phyloP scores from a whole-genome alignment of 1,140 invertebrate genomes.

The Apis cerana region DNA sequence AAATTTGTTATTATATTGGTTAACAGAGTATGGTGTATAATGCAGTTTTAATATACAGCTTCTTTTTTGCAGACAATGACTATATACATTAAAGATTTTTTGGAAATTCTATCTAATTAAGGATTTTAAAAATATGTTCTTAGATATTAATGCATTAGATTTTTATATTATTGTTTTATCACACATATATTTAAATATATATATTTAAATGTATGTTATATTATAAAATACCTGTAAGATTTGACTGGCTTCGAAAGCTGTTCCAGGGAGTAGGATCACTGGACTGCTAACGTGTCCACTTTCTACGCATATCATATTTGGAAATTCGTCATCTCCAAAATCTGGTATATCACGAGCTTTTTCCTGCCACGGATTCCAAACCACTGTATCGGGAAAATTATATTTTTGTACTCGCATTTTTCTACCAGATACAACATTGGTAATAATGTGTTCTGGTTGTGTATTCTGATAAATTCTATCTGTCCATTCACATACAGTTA shows the following conservation, averaged over 20 bases:
- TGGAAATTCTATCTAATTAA: too few species aligned
- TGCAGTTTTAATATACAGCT: too few species aligned
- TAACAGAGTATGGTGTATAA: too few species aligned
- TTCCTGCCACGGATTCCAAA: conserved; percentile 98
- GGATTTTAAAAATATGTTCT: too few species aligned
- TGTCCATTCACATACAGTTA: conserved; percentile 94
- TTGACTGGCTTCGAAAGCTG: conserved; percentile 93
- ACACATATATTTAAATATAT: too few species aligned
- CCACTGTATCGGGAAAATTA: conserved; percentile 96
- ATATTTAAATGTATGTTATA: too few species aligned
- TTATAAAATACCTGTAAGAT: conserved; percentile 86
- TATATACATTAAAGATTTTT: too few species aligned
- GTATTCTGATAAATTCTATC: conserved; percentile 97
- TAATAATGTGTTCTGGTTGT: conserved; percentile 94
- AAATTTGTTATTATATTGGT: too few species aligned
- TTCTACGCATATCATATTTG: conserved; percentile 97
- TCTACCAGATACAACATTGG: conserved; percentile 93
- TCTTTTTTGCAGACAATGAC: too few species aligned
- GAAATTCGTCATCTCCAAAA: conserved; percentile 97
- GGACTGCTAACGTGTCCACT: conserved; percentile 93
- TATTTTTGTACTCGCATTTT: conserved; percentile 96
- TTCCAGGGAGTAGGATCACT: conserved; percentile 92
- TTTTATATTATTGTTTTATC: too few species aligned
- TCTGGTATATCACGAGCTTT: conserved; percentile 95
- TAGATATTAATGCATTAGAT: too few species aligned